Evolutionary conservation across 2,888 invertebrate species (phyloP).

Genomic region (Caradrina kadenii): DNA sequence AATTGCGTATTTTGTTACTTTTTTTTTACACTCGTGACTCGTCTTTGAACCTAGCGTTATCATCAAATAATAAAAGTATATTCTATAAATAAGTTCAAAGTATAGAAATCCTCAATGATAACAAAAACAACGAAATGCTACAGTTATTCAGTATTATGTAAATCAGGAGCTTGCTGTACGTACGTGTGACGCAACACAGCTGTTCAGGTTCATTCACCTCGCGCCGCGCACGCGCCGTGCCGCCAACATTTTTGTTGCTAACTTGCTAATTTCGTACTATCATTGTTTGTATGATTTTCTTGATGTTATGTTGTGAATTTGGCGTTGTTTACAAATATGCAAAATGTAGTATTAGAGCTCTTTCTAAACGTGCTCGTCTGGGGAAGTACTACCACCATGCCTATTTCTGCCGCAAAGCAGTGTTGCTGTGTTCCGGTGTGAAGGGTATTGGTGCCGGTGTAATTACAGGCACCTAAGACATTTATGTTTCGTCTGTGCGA

Average conservation of each 20-base stretch:
- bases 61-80: no score
- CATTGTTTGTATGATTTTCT: neutral
- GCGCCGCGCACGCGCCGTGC: constrained; percentile 17
- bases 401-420: no score
- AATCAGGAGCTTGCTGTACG: constrained; percentile 34
- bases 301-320: neutral
- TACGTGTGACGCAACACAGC: constrained; percentile 55
- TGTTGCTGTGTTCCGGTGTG: no score
- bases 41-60: no score
- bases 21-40: no score
- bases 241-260: constrained; percentile 43
- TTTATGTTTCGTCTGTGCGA: no score
- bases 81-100: no score
- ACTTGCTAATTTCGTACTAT: constrained; percentile 4
- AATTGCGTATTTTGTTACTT: no score
- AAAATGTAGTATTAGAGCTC: neutral
- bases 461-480: no score
- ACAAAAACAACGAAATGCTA: neutral
- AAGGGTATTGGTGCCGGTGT: no score
- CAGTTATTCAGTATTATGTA: constrained; percentile 45
- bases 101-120: neutral
- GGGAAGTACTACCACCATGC: no score
- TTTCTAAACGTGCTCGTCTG: no score
- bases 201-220: constrained; percentile 49
- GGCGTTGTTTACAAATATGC: neutral